A percentile compares a stretch with the other conserved stretches of the same genome.
phyloP scores from a whole-genome alignment of 2,113 vertebrate genomes.

The Melanerpes formicivorus region DNA sequence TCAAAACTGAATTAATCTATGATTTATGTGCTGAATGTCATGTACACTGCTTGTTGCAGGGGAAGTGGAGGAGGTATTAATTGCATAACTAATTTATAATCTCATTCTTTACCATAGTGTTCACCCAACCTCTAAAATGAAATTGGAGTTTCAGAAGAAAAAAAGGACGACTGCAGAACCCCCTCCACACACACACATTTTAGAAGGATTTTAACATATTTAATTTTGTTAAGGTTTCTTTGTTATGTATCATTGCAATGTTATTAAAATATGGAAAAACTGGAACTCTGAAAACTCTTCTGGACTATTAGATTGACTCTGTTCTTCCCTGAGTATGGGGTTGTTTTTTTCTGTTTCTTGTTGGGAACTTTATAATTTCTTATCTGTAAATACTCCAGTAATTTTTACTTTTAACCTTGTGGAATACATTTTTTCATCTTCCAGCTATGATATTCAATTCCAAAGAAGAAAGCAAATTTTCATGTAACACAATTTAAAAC shows the following conservation, averaged over 20 bases:
- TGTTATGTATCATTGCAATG: neutral
- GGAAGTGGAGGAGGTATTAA: constrained; percentile 48
- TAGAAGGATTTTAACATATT: neutral
- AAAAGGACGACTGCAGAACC: neutral
- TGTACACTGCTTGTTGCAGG: constrained; percentile 24
- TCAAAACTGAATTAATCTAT: constrained; percentile 56
- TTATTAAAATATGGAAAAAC: neutral
- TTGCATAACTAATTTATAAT: constrained; percentile 40
- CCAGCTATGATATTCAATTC: neutral
- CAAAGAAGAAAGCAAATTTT: neutral
- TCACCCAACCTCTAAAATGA: neutral
- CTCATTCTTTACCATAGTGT: constrained; percentile 20
- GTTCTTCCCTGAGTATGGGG: neutral
- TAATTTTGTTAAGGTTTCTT: neutral
- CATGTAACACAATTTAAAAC: neutral
- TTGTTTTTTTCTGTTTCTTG: neutral
- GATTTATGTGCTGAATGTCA: constrained; percentile 53
- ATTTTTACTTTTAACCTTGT: neutral
- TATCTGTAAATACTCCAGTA: neutral
- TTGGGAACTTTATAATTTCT: neutral
- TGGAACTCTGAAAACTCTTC: neutral
- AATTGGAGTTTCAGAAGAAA: neutral
- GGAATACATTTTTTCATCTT: neutral
- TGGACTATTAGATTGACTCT: neutral
- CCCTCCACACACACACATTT: neutral